These are phyloP conservation scores for Carcharodon carcharias DNA, from an alignment of 2,797 vertebrate species.

Conservation along the genomic window DNA sequence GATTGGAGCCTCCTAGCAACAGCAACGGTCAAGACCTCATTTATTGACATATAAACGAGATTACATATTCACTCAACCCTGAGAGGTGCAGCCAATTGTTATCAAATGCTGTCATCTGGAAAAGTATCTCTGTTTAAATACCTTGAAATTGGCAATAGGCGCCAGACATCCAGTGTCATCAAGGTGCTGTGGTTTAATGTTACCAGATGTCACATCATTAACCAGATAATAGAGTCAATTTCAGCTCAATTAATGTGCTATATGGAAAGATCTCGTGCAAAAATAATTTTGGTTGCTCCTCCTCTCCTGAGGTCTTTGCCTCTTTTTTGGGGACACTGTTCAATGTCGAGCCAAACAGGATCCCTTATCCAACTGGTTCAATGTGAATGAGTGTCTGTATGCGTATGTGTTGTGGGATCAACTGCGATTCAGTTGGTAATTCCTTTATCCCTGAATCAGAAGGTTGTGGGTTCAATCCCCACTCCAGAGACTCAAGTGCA, in stretches of 20 bases:
- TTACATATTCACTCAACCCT: neutral
- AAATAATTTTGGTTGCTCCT: neutral
- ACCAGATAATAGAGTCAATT: neutral
- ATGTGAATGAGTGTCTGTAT: neutral
- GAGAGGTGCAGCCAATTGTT: neutral
- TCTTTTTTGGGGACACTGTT: neutral
- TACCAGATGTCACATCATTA: neutral
- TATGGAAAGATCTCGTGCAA: neutral
- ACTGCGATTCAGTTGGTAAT: neutral
- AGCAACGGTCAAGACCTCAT: neutral
- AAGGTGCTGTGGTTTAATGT: neutral
- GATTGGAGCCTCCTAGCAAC: neutral
- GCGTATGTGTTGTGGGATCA: neutral
- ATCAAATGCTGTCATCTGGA: neutral
- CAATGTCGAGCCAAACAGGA: neutral
- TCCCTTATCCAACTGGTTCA: neutral
- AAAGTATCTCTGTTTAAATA: constrained; percentile 7
- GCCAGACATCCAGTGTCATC: neutral
- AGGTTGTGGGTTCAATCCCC: neutral
- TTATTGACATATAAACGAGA: neutral
- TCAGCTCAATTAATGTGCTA: neutral
- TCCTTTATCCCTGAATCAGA: neutral
- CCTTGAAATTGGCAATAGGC: neutral
- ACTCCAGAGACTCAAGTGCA: too few species aligned
- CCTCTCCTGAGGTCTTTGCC: neutral